Evolutionary conservation across 2,888 invertebrate species (phyloP).

Genomic region (Oxycera nigricornis): DNA sequence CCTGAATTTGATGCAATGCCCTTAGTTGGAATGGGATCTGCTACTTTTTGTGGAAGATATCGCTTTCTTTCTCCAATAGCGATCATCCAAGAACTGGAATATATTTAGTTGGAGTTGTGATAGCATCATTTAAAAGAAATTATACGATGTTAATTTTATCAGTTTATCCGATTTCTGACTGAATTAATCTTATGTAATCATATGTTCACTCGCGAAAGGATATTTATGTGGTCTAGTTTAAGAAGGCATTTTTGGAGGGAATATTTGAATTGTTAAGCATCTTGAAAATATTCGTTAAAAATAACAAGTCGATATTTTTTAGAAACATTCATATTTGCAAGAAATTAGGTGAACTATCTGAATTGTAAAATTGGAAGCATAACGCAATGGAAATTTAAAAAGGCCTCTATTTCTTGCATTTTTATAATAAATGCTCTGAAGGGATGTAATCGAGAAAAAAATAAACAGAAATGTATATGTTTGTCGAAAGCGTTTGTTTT

Average conservation of each 20-base stretch:
- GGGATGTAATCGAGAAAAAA: conserved; percentile 32
- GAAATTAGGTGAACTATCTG: neutral
- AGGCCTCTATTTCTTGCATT: conserved; percentile 19
- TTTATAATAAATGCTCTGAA: conserved; percentile 28
- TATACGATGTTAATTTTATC: neutral
- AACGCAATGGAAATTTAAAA: conserved; percentile 26
- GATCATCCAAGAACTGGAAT: too few relatives aligned
- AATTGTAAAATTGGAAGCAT: neutral
- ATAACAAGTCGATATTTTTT: conserved; percentile 32
- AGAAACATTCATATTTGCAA: conserved; percentile 33
- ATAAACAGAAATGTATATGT: conserved; percentile 36
- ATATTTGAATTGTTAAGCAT: conserved; percentile 24
- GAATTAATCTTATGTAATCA: neutral
- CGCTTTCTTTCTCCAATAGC: too few relatives aligned
- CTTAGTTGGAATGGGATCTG: too few relatives aligned
- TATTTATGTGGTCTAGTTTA: neutral
- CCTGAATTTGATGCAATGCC: too few relatives aligned
- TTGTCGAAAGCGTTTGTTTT: conserved; percentile 23
- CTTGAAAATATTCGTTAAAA: conserved; percentile 24
- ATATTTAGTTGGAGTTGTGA: too few relatives aligned
- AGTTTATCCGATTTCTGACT: neutral
- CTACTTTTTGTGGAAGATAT: too few relatives aligned
- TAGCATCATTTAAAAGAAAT: too few relatives aligned
- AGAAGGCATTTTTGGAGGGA: neutral
- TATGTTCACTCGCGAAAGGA: neutral